Evolutionary conservation across 2,797 vertebrate genomes (phyloP), one percentile per base, ranked within the genome.

Genomic region (Peromyscus melanophrys): DNA sequence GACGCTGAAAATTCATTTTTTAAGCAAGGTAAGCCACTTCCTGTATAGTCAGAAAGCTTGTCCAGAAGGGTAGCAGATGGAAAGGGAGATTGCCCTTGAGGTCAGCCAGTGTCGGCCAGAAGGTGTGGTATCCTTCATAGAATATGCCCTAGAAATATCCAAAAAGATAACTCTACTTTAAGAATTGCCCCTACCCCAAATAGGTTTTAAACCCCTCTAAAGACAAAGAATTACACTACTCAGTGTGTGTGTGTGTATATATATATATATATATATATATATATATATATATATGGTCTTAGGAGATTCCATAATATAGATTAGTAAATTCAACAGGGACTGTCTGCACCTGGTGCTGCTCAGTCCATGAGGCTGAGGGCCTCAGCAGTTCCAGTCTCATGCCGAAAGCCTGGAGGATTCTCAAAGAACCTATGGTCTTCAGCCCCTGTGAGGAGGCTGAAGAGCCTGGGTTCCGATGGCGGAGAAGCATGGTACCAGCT

Each of bases 1-100:
- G 19, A 27, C 92, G 29, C 52, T 59, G 29, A 86, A 76, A 76
- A 89, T 57, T 46, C 19, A 27, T 95, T 78, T 76, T 81, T 59
- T 52, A 34, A 61, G 8, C 21, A 86, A 65, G 49, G 75, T 23
- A 10, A 55, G 21, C 11, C 25, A 6, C 7, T 83, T 86, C 27
- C 23, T 11, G 17, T 40, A 83, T 1, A 93, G 12, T 10, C 13
- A 4, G 52, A 71, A 46, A 8, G 29, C 17, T 31, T 25, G 52
- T 78, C 87, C 25, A 65, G 21, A 63, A 37, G 9, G 21, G 17
- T 14, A n/a, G 73, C 40, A 76, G 76, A 57, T 16, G 31, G 31
- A 89, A 25, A 82, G 76, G 23, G 4, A 34, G 0, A 29, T 31
- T 89, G 49, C 16, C 21, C 4, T 9, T 37, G 4, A 0, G 16